These are phyloP conservation scores for Adelges cooleyi DNA, from an alignment of 1,140 invertebrate genomes.

Conservation along the genomic window DNA sequence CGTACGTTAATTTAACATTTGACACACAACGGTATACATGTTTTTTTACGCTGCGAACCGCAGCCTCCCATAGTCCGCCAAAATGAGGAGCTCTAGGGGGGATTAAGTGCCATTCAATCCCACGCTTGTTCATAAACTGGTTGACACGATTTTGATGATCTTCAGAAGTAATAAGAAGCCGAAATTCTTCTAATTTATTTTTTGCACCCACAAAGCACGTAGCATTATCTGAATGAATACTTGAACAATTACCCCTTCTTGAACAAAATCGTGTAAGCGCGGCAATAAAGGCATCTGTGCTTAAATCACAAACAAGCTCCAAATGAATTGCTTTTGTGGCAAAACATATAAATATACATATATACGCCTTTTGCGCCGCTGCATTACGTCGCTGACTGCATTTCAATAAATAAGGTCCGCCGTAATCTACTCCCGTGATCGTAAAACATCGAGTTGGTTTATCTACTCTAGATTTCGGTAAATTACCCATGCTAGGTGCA, in stretches of 20 bases:
- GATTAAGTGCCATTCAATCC: conserved; percentile 40
- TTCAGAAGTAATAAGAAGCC: background rate
- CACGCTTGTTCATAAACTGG: conserved; percentile 13
- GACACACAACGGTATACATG: conserved; percentile 35
- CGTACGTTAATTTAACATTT: conserved; percentile 29
- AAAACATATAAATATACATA: conserved; percentile 35
- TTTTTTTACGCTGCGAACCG: conserved; percentile 38
- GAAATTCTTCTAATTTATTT: background rate
- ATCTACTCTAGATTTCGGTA: background rate
- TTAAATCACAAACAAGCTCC: conserved; percentile 35
- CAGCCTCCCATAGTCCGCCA: conserved; percentile 40
- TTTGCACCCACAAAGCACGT: conserved; percentile 38
- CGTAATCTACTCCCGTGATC: conserved; percentile 6
- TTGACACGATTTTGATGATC: background rate
- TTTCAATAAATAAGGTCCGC: background rate
- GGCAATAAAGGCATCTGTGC: conserved; percentile 34
- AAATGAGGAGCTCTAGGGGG: conserved; percentile 39
- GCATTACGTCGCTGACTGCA: background rate
- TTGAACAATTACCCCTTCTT: conserved; percentile 34
- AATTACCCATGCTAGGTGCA: background rate
- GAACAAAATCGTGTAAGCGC: conserved; percentile 37
- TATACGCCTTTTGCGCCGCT: conserved; percentile 32
- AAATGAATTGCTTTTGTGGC: conserved; percentile 35
- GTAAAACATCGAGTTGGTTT: background rate
- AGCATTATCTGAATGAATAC: conserved; percentile 37